phyloP scores from a whole-genome alignment of 2,797 vertebrate genomes.

The Eremophila alpestris region DNA sequence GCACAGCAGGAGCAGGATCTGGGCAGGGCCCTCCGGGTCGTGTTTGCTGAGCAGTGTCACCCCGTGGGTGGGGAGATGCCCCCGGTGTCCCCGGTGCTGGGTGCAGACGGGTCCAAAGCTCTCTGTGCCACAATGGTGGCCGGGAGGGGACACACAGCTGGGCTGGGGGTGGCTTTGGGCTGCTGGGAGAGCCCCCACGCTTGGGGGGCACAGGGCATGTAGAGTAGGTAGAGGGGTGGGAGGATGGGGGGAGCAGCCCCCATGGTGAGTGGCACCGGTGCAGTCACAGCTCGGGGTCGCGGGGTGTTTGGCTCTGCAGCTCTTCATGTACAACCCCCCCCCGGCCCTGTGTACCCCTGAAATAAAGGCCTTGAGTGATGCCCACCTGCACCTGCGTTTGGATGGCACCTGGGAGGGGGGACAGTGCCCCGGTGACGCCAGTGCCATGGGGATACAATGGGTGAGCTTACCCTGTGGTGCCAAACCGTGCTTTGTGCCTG shows the following conservation, averaged over 20 bases:
- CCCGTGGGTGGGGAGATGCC: neutral
- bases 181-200: neutral
- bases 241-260: fast-evolving
- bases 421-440: neutral
- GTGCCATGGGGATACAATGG: neutral
- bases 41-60: neutral
- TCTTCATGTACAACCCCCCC: neutral
- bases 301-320: neutral
- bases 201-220: neutral
- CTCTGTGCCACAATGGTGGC: neutral
- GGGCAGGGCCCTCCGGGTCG: neutral
- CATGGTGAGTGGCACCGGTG: fast-evolving
- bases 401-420: fast-evolving
- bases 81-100: neutral
- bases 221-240: neutral
- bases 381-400: fast-evolving
- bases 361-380: slow-evolving; percentile 32
- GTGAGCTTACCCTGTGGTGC: fast-evolving
- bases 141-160: fast-evolving
- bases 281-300: fast-evolving
- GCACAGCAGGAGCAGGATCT: neutral
- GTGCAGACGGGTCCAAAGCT: neutral
- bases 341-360: neutral
- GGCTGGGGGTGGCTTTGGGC: neutral
- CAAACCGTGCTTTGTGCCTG: fast-evolving